These are phyloP conservation scores for Malurus cyaneus DNA, from an alignment of 2,113 vertebrate species.

Conservation along the genomic window DNA sequence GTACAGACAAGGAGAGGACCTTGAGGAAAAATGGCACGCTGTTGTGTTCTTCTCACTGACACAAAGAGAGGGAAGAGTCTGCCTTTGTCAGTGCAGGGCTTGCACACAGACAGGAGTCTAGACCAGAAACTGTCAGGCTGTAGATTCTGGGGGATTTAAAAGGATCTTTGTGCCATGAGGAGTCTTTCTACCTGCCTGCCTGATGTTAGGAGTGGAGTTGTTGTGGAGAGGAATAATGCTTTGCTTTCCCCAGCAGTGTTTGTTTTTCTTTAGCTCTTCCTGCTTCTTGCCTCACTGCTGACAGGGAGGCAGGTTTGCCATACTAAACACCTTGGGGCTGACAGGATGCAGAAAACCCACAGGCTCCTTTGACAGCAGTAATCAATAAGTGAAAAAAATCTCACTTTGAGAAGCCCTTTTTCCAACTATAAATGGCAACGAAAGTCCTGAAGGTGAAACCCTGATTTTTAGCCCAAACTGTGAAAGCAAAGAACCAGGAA, in stretches of 20 bases:
- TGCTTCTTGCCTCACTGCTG: neutral
- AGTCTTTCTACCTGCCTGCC: neutral
- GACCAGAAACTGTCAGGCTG: neutral
- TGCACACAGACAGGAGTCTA: neutral
- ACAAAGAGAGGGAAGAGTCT: neutral
- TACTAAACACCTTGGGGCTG: neutral
- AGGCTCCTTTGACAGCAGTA: conserved; percentile 36
- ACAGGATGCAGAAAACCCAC: conserved; percentile 22
- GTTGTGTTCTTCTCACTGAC: neutral
- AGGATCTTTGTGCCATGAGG: neutral
- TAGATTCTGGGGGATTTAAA: neutral
- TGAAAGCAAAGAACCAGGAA: neutral
- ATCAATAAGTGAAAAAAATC: conserved; percentile 51
- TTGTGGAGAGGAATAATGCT: neutral
- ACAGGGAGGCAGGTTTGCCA: neutral
- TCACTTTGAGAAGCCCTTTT: conserved; percentile 27
- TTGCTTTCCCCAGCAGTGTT: neutral
- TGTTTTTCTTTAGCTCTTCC: neutral
- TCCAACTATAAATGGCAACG: neutral
- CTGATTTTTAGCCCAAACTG: neutral
- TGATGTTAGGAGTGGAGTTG: neutral
- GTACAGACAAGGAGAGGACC: neutral
- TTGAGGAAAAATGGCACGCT: neutral
- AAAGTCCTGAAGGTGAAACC: neutral
- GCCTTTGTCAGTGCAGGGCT: neutral